Base-by-base conservation (phyloP, 92 coral and sea anemone genomes). In the Zoanthus sociatus region DNA sequence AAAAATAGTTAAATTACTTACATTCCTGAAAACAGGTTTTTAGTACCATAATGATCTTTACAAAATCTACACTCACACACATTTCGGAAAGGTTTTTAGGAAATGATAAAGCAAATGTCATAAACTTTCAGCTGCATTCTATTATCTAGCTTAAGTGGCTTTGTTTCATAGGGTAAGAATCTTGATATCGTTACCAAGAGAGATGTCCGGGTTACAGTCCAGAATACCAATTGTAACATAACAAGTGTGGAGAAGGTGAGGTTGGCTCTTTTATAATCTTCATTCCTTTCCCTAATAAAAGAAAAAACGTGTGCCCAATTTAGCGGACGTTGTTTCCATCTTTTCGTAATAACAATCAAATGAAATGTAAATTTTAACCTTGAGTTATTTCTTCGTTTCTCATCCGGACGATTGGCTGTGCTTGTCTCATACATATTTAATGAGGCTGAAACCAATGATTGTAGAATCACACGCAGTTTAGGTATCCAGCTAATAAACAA, bases 231-330 rank as follows among this genome's bases (percentile, higher is more conserved):
- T 31, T 96, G 98, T 76, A 92, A 89, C 44, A 83, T 96, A 46
- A 96, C 98, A 15, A 87, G 89, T 51, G 47, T 93, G 45, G 92
- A 78, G 26, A 90, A 94, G 93, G 98, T 96, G 61, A 13, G 92
- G 76, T 3, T 17, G 13, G 1, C 50, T 10, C 33, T 16, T n/a
- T 42, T 37, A 0, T 79, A 18, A 30, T 50, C 12, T 50, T 50
- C 1, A 7, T 69, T 69, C 45, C 45, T 10, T 30, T 21, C 1
- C 31, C 5, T 17, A 33, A 21, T 15, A 9, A 15, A 21, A 33
- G 26, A 26, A 26, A 26, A 26, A 26, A 26, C 26, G 26, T 71
- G 14, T 33, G 12, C 16, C 45, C 14, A 5, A 37, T 69, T 44
- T 44, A 3, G 33, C 3, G 3, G 26, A 2, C 7, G 17, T 11